phyloP scores from a whole-genome alignment of 2,797 vertebrate genomes.

The Pseudomugil gertrudae region DNA sequence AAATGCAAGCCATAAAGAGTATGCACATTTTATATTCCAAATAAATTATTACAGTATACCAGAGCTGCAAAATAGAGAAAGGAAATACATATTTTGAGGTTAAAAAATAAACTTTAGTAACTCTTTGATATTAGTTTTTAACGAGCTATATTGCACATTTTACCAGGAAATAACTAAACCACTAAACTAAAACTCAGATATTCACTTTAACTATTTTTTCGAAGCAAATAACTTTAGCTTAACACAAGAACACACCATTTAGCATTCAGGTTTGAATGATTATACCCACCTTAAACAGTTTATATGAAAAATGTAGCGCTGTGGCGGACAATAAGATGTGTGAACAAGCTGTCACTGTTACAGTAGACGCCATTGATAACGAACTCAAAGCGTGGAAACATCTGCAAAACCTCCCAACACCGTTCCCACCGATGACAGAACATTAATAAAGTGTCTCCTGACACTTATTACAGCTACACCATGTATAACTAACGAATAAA shows the following conservation, averaged over 20 bases:
- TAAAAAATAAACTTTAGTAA: neutral
- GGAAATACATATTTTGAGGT: neutral
- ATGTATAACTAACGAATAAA: neutral
- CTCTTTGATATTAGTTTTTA: no score
- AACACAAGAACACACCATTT: neutral
- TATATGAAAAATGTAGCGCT: slow-evolving; percentile 67
- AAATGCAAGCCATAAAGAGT: neutral
- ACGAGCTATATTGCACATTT: no score
- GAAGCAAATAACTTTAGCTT: neutral
- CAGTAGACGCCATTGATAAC: slow-evolving; percentile 67
- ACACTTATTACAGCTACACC: neutral
- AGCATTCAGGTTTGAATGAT: neutral
- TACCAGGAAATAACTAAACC: no score
- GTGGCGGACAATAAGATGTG: slow-evolving; percentile 61
- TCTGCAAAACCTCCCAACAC: neutral
- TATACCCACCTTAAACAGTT: slow-evolving; percentile 78
- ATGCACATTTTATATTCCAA: neutral
- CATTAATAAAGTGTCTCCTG: neutral
- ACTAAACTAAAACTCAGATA: neutral
- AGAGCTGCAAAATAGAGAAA: neutral
- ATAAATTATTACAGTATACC: neutral
- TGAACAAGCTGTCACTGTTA: slow-evolving; percentile 41
- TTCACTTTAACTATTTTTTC: neutral
- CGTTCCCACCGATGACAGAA: neutral
- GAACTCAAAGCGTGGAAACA: neutral